Percentiles rank a stretch among this genome's conserved stretches.
These are phyloP conservation scores for Microctenopoma lineatum DNA, from an alignment of 2,797 vertebrate genomes.

Conservation along the genomic window DNA sequence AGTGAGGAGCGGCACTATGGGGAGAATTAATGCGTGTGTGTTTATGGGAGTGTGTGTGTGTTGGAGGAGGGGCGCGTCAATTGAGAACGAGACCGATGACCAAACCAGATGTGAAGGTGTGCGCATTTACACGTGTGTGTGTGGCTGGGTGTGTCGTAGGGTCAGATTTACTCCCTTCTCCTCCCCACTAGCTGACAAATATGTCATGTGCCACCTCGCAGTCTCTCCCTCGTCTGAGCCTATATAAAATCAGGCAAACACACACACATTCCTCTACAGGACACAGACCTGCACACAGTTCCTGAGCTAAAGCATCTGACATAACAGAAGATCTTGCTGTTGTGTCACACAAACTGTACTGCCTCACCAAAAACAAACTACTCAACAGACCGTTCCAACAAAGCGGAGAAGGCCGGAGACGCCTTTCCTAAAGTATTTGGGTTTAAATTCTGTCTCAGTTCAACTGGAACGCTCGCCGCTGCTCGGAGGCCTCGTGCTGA, in stretches of 20 bases:
- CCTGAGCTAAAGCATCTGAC: too few relatives aligned
- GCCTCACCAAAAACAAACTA: slow-evolving; percentile 70
- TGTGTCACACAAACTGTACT: slow-evolving; percentile 61
- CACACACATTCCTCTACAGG: slow-evolving; percentile 7
- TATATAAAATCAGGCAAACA: slow-evolving; percentile 24
- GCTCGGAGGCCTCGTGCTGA: slow-evolving; percentile 47
- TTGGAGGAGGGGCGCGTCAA: slow-evolving; percentile 69
- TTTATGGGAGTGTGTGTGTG: slow-evolving; percentile 6
- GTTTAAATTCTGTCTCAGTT: slow-evolving; percentile 41
- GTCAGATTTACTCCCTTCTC: slow-evolving; percentile 50
- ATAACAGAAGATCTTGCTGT: slow-evolving; percentile 70
- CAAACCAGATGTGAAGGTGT: slow-evolving; percentile 83
- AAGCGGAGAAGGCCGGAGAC: slow-evolving; percentile 43
- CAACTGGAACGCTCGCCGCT: slow-evolving; percentile 39
- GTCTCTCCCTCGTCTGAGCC: slow-evolving; percentile 12
- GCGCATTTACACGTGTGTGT: slow-evolving; percentile 24
- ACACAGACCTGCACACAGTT: slow-evolving; percentile 11
- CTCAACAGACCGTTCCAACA: slow-evolving; percentile 57
- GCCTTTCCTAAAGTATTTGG: slow-evolving; percentile 11
- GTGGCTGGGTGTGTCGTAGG: slow-evolving; percentile 58
- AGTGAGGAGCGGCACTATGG: slow-evolving; percentile 70
- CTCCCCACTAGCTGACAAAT: slow-evolving; percentile 48
- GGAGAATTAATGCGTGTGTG: slow-evolving; percentile 66
- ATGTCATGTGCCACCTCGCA: slow-evolving; percentile 56
- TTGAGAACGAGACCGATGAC: slow-evolving; percentile 70